Base-by-base conservation (phyloP, 1,140 invertebrate genomes). In the Halyomorpha halys region DNA sequence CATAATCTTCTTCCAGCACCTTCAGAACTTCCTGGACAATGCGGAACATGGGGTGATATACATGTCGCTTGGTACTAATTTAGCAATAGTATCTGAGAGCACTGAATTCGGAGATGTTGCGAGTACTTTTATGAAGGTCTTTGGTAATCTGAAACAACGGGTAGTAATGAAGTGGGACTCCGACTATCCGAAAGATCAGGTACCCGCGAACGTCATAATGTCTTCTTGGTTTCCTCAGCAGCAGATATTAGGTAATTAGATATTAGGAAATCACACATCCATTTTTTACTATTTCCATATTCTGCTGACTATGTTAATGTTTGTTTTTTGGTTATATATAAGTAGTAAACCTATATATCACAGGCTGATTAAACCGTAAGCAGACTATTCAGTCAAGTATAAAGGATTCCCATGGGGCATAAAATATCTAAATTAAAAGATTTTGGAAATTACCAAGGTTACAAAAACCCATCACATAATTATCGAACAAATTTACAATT, bases 221-320 rank as follows among this genome's bases (percentile, higher is more conserved):
- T 39, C 61, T 30, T 80, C 80, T 47, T 89, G 86, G 86, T 72
- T 87, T 3, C 86, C 85, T 0, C 86, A 89, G 70, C 81, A 80
- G 63, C 85, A 86, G 69, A 76, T 87, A 67, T 72, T 87, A 67
- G 80, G 83, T 85, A 70, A 49, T 49, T 21, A 4, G 3, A 49
- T 49, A 49, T n/a, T 49, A 49, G 16, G 13, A 49, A 5, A 30
- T 30, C 27, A 3, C 27, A 4, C 3, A 8, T 3, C 27, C 27
- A 30, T 30, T 30, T 30, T 30, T 30, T 30, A 4, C 8, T 30
- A 30, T 8, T 30, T 30, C 3, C 27, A n/a, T n/a, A n/a, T n/a
- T n/a, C n/a, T n/a, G n/a, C n/a, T n/a, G n/a, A n/a, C n/a, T n/a
- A n/a, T n/a, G n/a, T n/a, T n/a, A n/a, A n/a, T n/a, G n/a, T n/a